These are phyloP conservation scores for Acronicta psi DNA, from an alignment of 2,888 invertebrate genomes.

Conservation along the genomic window DNA sequence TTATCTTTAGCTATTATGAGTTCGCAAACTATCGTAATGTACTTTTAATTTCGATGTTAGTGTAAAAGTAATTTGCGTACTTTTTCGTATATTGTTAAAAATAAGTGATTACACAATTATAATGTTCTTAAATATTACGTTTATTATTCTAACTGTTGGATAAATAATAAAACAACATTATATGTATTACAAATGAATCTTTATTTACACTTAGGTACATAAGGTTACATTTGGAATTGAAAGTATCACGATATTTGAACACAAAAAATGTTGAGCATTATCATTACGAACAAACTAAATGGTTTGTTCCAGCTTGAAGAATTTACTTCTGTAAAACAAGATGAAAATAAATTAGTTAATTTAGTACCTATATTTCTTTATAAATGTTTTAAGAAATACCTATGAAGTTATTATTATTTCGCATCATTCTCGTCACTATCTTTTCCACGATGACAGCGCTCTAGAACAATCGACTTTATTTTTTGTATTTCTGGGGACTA, in stretches of 20 bases:
- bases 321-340: conserved; percentile 75
- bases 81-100: conserved; percentile 58
- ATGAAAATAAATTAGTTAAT: conserved; percentile 5
- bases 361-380: too few species aligned
- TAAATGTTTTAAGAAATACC: too few species aligned
- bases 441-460: too few species aligned
- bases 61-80: conserved; percentile 42
- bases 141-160: conserved; percentile 39
- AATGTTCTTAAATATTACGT: conserved; percentile 50
- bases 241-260: conserved; percentile 66
- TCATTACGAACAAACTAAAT: conserved; percentile 55
- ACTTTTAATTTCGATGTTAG: conserved; percentile 45
- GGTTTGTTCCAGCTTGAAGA: conserved; percentile 62
- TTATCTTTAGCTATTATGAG: conserved; percentile 21
- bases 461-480: too few species aligned
- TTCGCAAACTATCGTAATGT: conserved; percentile 28
- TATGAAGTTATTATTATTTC: too few species aligned
- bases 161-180: conserved; percentile 25
- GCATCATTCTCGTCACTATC: too few species aligned
- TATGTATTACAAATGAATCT: conserved; percentile 33
- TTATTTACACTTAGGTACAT: conserved; percentile 53
- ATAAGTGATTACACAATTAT: conserved; percentile 58
- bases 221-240: conserved; percentile 14
- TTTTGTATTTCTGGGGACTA: too few species aligned
- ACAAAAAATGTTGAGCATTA: conserved; percentile 55